Evolutionary conservation across 2,113 vertebrate genomes (phyloP).

Genomic region (Aptenodytes forsteri): DNA sequence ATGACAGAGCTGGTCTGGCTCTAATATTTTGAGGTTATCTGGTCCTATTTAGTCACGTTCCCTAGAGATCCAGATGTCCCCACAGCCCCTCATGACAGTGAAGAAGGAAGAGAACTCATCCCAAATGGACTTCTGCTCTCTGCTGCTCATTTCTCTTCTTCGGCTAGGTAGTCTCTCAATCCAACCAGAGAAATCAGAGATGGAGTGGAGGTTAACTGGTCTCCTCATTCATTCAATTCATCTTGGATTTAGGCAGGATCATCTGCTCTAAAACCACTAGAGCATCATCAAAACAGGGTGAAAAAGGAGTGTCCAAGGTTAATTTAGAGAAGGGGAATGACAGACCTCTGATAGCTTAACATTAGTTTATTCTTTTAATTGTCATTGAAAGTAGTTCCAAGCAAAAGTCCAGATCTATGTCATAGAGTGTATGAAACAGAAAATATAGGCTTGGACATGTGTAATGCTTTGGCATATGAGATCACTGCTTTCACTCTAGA

Average conservation of each 20-base stretch:
- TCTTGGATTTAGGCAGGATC: not conserved
- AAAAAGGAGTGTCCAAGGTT: not conserved
- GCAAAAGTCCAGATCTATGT: not conserved
- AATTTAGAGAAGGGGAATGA: not conserved
- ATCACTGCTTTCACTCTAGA: not conserved
- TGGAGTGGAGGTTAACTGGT: not conserved
- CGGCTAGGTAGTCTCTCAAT: not conserved
- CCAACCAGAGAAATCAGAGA: not conserved
- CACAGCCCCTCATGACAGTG: not conserved
- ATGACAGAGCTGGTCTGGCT: slow-evolving; percentile 46
- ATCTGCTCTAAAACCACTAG: not conserved
- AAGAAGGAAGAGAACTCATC: slow-evolving; percentile 9
- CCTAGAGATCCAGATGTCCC: slow-evolving; percentile 42
- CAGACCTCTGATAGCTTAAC: not conserved
- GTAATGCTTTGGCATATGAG: not conserved
- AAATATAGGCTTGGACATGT: not conserved
- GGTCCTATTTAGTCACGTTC: slow-evolving; percentile 40
- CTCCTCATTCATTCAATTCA: not conserved
- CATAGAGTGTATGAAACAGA: not conserved
- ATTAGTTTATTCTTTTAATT: not conserved
- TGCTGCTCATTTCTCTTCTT: not conserved
- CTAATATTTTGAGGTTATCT: slow-evolving; percentile 52
- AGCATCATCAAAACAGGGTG: not conserved
- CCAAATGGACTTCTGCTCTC: not conserved
- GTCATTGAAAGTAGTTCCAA: not conserved